Base-by-base conservation (phyloP, 2,113 vertebrate genomes). In the Kryptolebias marmoratus region DNA sequence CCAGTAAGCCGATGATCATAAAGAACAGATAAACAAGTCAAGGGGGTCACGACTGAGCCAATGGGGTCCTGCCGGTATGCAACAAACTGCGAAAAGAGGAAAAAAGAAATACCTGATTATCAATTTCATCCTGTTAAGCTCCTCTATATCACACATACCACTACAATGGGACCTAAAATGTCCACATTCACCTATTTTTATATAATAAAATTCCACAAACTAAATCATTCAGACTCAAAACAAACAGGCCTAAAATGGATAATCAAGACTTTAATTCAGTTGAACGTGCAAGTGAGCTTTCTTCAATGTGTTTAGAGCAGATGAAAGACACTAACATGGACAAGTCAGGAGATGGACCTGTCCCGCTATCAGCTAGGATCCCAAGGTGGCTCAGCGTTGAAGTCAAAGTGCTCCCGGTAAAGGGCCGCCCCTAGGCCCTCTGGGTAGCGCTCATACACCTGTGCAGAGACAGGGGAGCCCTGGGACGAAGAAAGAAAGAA, bases 361-460 rank as follows among this genome's bases (percentile, higher is more conserved):
- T 96, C 95, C 98, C 96, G 93, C 96, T 98, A 99, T 99, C 98
- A 99, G 97, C 98, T 99, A 96, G 98, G 98, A 95, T 99, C 97
- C 98, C 98, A 99, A 97, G 98, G 97, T 88, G 98, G 98, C 98
- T 99, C 97, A 82, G 97, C 97, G 97, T 99, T 99, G 95, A 99
- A 99, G 95, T 99, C 97, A 83, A 99, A 99, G 94, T 96, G 96
- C 91, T 99, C 97, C 94, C 96, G 94, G 96, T 98, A 98, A 94
- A 98, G 97, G 92, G 97, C 96, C 93, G 97, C 96, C 96, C 97
- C 97, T 98, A 98, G 95, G 90, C 96, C 98, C 93, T 95, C 96
- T 95, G 97, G 96, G 86, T 94, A 95, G 93, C 96, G 96, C 94
- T 97, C 97, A 96, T 96, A 99, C 93, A 96, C 96, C 93, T 95